Conservation (phyloP, 2,888 invertebrate species). For the Escarpia spicata region DNA sequence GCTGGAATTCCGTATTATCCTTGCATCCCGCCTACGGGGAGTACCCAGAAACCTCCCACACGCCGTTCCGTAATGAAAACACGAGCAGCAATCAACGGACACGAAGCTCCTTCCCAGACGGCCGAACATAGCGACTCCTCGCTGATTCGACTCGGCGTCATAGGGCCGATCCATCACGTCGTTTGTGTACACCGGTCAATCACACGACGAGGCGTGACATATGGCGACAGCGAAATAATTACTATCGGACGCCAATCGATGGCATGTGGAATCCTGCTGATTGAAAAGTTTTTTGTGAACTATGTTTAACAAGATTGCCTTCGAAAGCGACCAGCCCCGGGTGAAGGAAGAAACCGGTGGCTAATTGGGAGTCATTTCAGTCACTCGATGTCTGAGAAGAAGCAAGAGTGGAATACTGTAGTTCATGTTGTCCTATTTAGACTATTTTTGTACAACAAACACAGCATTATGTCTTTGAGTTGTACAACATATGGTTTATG, state of each 20-base stretch:
- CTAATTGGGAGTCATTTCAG: neutral
- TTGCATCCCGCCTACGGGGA: neutral
- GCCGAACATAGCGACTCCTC: neutral
- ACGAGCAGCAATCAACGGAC: neutral
- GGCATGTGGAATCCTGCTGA: neutral
- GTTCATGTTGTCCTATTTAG: too few relatives aligned
- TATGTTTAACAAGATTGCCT: neutral
- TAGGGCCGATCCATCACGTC: neutral
- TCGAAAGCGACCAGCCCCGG: neutral
- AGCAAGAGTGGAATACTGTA: too few relatives aligned
- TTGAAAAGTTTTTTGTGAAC: neutral
- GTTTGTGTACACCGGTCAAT: neutral
- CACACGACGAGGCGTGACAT: neutral
- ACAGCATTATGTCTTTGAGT: too few relatives aligned
- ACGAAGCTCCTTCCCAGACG: neutral
- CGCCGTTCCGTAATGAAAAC: neutral
- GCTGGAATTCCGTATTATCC: neutral
- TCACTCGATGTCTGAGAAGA: neutral
- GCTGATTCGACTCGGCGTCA: neutral
- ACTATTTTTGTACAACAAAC: too few relatives aligned
- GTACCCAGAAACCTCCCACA: neutral
- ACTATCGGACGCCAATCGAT: neutral
- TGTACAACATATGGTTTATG: too few relatives aligned
- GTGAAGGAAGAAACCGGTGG: neutral
- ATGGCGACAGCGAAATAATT: neutral